A percentile compares a stretch with the other conserved stretches of the same genome.
Conservation (phyloP, 2,888 invertebrate genomes). For the Monoplex corrugatus region DNA sequence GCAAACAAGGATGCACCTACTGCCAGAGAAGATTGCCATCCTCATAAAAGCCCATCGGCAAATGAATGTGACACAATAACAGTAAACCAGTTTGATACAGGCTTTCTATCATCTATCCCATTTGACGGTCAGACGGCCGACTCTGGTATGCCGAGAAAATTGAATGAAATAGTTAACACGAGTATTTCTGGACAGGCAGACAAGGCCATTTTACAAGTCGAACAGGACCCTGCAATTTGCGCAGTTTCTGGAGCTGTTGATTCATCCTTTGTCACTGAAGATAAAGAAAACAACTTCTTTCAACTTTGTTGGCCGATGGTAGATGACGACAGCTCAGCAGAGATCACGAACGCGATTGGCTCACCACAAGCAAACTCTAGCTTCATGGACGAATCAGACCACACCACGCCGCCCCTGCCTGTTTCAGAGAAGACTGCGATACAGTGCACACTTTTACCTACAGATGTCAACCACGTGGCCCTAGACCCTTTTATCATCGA, state of each 20-base stretch:
- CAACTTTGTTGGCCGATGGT: no score
- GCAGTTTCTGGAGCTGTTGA: no score
- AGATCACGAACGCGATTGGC: neutral
- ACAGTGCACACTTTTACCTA: no score
- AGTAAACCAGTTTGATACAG: neutral
- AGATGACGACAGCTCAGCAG: neutral
- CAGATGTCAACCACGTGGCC: neutral
- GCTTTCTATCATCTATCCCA: neutral
- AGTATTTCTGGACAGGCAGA: neutral
- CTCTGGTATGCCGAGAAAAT: no score
- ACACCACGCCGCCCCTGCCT: neutral
- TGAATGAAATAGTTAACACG: no score
- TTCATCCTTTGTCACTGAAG: no score
- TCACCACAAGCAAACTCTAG: conserved; percentile 32
- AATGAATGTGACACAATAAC: neutral
- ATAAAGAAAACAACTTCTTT: no score
- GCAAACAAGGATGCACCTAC: neutral
- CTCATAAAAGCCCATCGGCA: neutral
- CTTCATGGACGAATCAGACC: conserved; percentile 6
- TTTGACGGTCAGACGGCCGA: no score
- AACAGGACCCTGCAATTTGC: no score
- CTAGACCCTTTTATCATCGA: neutral
- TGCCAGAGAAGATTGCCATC: neutral
- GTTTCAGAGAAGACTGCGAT: neutral
- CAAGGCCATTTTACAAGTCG: neutral